These are phyloP conservation scores for Limnothrissa miodon DNA, from an alignment of 2,113 vertebrate species.

Conservation along the genomic window DNA sequence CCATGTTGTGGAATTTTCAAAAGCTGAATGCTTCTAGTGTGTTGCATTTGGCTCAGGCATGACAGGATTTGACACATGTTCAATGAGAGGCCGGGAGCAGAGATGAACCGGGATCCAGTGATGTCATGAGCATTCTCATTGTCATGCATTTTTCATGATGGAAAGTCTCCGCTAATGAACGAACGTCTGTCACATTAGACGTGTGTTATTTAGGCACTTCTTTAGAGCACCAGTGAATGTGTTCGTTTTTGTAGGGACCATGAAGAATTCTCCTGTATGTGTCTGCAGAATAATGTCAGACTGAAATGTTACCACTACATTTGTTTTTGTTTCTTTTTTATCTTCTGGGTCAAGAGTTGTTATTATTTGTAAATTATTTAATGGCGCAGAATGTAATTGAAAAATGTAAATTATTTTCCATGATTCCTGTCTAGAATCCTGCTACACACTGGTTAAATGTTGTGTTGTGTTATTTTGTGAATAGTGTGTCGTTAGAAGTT, in stretches of 20 bases:
- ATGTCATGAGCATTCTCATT: slow-evolving; percentile 33
- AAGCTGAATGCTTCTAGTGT: not conserved
- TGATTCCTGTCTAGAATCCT: not conserved
- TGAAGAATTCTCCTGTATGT: not conserved
- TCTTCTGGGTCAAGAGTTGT: not conserved
- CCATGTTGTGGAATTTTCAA: not conserved
- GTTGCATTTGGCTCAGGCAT: not conserved
- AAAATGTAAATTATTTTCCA: not conserved
- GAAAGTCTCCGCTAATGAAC: slow-evolving; percentile 50
- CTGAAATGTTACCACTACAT: not conserved
- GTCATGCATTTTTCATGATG: slow-evolving; percentile 58
- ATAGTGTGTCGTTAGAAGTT: not conserved
- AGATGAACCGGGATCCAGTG: not conserved
- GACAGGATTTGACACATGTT: not conserved
- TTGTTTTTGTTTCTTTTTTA: not conserved
- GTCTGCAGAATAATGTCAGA: not conserved
- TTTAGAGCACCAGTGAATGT: not conserved
- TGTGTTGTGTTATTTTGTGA: not conserved
- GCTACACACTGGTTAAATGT: not conserved
- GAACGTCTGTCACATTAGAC: not conserved
- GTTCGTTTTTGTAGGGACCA: not conserved
- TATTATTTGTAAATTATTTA: not conserved
- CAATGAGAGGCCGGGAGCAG: slow-evolving; percentile 28
- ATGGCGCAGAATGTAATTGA: no score
- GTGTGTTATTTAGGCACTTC: not conserved